These are phyloP conservation scores for Bombylius major DNA, from an alignment of 2,888 invertebrate species.

Conservation along the genomic window DNA sequence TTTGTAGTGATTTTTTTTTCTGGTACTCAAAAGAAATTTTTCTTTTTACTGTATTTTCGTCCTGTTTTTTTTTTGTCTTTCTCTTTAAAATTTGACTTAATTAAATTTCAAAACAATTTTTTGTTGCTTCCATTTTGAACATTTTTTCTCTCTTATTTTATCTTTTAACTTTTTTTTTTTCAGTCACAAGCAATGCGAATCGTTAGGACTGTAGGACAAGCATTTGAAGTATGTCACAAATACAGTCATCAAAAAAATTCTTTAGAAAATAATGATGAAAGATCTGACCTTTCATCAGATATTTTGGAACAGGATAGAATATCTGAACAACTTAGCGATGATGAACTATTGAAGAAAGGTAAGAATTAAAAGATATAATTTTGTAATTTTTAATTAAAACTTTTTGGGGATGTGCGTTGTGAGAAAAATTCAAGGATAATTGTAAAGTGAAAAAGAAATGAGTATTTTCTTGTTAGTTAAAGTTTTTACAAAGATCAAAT, in stretches of 20 bases:
- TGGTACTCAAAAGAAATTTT: too few species aligned
- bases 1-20: too few species aligned
- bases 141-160: not conserved
- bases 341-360: conserved; percentile 49
- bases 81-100: too few species aligned
- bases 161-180: conserved; percentile 20
- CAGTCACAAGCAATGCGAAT: conserved; percentile 98
- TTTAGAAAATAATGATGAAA: conserved; percentile 36
- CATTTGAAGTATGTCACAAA: conserved; percentile 99
- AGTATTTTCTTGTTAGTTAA: too few species aligned
- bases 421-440: too few species aligned
- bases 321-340: conserved; percentile 35
- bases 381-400: too few species aligned
- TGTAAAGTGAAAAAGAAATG: too few species aligned
- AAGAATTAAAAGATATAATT: conserved; percentile 17
- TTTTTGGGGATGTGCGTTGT: too few species aligned
- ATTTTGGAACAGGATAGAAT: conserved; percentile 33
- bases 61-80: too few species aligned
- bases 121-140: not conserved
- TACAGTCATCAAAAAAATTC: conserved; percentile 53
- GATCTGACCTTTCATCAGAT: conserved; percentile 33
- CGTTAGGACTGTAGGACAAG: conserved; percentile 96
- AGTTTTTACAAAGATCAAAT: too few species aligned
- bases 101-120: too few species aligned
- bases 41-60: too few species aligned